Evolutionary conservation across 2,888 invertebrate species (phyloP).

Genomic region (Polydrusus pterygomalis): DNA sequence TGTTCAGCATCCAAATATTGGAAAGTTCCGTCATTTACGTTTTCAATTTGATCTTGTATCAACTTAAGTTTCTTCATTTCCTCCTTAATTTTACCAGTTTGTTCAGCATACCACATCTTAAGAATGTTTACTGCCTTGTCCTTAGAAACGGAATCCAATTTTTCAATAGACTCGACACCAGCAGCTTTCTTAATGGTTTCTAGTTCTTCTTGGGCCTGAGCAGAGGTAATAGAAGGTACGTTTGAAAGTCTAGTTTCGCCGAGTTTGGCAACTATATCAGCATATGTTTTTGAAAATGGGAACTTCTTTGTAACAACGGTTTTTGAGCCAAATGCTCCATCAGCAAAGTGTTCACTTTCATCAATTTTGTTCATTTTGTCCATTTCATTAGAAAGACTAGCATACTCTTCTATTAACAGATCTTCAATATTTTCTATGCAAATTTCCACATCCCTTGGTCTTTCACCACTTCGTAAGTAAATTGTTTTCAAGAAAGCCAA

Average conservation of each 20-base stretch:
- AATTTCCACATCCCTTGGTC: constrained; percentile 68
- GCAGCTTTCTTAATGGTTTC: constrained; percentile 61
- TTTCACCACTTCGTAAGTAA: constrained; percentile 65
- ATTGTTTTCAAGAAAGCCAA: constrained; percentile 69
- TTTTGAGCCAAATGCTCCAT: constrained; percentile 57
- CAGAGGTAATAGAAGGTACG: constrained; percentile 58
- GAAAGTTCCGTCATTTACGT: constrained; percentile 61
- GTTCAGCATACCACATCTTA: constrained; percentile 66
- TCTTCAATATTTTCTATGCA: constrained; percentile 70
- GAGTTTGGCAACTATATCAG: constrained; percentile 61
- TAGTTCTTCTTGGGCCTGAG: constrained; percentile 59
- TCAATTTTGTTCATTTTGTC: constrained; percentile 54
- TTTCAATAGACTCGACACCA: constrained; percentile 62
- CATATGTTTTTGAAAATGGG: constrained; percentile 68
- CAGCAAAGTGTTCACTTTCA: constrained; percentile 57
- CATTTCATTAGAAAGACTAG: constrained; percentile 61
- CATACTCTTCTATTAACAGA: constrained; percentile 69
- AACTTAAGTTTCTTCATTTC: constrained; percentile 66
- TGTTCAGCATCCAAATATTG: constrained; percentile 53
- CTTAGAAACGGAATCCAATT: constrained; percentile 61
- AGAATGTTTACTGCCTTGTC: constrained; percentile 65
- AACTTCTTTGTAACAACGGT: constrained; percentile 58
- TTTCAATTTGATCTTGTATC: constrained; percentile 66
- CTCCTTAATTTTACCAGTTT: constrained; percentile 66
- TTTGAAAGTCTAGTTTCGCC: constrained; percentile 27